Conservation (phyloP, 2,113 vertebrate genomes). For the Triplophysa dalaica region DNA sequence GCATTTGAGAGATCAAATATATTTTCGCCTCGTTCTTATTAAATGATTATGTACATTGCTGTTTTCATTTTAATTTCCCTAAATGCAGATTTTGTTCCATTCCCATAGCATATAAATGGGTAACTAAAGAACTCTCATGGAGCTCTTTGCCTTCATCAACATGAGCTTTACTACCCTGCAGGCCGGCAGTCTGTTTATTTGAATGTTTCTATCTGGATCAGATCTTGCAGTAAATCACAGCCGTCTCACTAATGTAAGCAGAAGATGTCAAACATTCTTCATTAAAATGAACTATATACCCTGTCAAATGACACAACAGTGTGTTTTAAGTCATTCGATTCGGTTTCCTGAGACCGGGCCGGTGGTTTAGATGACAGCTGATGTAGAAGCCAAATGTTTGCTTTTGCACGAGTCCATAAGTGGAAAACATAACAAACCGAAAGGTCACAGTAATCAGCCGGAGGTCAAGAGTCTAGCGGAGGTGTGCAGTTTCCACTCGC, state of each 20-base stretch:
- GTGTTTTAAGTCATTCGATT: slow-evolving; percentile 45
- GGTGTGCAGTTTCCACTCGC: background rate
- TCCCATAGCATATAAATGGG: background rate
- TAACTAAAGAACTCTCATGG: background rate
- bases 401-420: slow-evolving; percentile 1
- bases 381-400: slow-evolving; percentile 10
- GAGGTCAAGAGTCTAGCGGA: slow-evolving; percentile 39
- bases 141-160: background rate
- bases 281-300: slow-evolving; percentile 6
- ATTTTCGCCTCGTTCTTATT: too few species aligned
- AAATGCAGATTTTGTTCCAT: background rate
- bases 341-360: slow-evolving; percentile 46
- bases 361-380: slow-evolving; percentile 28
- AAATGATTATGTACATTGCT: background rate
- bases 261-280: slow-evolving; percentile 26
- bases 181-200: slow-evolving; percentile 34
- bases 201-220: background rate
- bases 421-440: slow-evolving; percentile 32
- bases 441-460: slow-evolving; percentile 25
- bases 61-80: background rate
- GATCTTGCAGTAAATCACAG: background rate
- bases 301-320: background rate
- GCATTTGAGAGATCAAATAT: too few species aligned
- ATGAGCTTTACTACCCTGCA: background rate
- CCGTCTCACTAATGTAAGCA: background rate